These are phyloP conservation scores for Pongo pygmaeus DNA, from an alignment of 2,113 vertebrate species.

Conservation along the genomic window DNA sequence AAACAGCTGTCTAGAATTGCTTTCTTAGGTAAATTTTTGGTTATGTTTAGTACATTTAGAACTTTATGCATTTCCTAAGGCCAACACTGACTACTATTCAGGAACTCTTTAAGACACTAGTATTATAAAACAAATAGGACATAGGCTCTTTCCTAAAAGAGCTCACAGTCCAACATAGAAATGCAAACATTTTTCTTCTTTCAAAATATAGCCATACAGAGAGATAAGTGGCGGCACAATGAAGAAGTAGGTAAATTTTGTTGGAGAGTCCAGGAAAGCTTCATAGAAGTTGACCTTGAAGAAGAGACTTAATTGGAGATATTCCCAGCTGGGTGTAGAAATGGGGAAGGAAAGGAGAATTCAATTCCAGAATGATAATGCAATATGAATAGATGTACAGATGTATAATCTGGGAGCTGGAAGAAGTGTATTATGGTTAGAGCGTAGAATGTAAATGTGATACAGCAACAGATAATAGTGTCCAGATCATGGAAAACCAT, in stretches of 20 bases:
- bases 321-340: neutral
- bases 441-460: neutral
- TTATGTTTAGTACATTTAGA: neutral
- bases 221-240: neutral
- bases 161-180: neutral
- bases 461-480: neutral
- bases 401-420: neutral
- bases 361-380: neutral
- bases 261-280: neutral
- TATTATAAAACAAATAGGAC: neutral
- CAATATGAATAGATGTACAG: neutral
- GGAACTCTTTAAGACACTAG: neutral
- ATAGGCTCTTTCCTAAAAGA: neutral
- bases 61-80: neutral
- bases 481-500: neutral
- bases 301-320: neutral
- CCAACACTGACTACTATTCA: neutral
- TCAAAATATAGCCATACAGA: neutral
- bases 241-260: neutral
- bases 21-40: neutral
- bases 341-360: neutral
- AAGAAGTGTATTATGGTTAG: neutral
- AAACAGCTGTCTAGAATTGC: neutral
- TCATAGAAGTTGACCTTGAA: neutral
- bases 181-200: neutral